Percentiles rank a stretch among this genome's conserved stretches.
phyloP scores from a whole-genome alignment of 1,140 invertebrate genomes.

The Drosophila varians region DNA sequence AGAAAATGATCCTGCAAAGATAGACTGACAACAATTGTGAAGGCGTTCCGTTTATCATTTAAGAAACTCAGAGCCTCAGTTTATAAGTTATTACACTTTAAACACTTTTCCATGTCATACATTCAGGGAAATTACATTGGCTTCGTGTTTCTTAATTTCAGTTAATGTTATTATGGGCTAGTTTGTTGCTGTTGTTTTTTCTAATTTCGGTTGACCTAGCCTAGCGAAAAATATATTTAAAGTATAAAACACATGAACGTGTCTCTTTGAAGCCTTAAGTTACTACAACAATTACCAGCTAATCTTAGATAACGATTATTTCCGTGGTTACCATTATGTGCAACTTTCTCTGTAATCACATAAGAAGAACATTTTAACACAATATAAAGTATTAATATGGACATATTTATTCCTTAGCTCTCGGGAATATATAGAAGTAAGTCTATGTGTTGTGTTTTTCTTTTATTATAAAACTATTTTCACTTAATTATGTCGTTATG shows the following conservation, averaged over 20 bases:
- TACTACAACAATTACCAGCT: conserved; percentile 69
- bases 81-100: conserved; percentile 7
- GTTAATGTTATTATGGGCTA: conserved; percentile 26
- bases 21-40: conserved; percentile 4
- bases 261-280: conserved; percentile 59
- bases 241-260: conserved; percentile 48
- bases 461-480: conserved; percentile 74
- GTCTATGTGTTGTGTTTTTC: conserved; percentile 40
- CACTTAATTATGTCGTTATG: conserved; percentile 69
- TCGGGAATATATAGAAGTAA: conserved; percentile 45
- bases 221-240: conserved; percentile 52
- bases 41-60: conserved; percentile 1
- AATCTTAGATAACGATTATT: conserved; percentile 72
- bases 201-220: conserved; percentile 33
- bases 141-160: conserved; percentile 14
- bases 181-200: conserved; percentile 17
- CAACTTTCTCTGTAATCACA: conserved; percentile 44
- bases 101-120: conserved; percentile 14
- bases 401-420: conserved; percentile 47
- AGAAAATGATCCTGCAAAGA: conserved; percentile 19
- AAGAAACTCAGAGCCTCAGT: conserved; percentile 14
- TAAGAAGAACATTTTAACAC: conserved; percentile 45
- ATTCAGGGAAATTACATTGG: conserved; percentile 18
- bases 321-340: conserved; percentile 49
- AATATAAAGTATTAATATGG: conserved; percentile 57